Evolutionary conservation across 1,140 invertebrate species (phyloP).

Genomic region (Aphelinus certus): DNA sequence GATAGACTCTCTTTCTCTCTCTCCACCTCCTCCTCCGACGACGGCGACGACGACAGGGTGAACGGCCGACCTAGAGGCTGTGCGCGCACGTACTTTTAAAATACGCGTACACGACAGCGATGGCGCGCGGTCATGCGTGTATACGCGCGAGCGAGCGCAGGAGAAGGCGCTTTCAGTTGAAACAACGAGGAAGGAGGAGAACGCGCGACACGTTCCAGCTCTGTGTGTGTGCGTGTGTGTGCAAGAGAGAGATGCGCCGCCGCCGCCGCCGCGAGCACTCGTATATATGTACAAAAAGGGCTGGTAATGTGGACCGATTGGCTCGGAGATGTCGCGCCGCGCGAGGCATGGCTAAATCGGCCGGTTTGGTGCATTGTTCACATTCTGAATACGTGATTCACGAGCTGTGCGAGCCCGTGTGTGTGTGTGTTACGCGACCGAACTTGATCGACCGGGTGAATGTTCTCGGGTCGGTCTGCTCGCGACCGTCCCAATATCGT

Average conservation of each 20-base stretch:
- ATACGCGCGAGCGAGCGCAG: background rate
- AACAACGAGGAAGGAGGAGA: background rate
- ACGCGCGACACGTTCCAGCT: too few species aligned
- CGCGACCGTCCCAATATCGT: too few species aligned
- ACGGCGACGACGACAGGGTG: conserved; percentile 55
- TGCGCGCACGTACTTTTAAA: conserved; percentile 18
- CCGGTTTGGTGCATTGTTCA: too few species aligned
- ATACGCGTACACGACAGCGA: background rate
- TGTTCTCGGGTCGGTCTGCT: too few species aligned
- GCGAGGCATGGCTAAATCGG: too few species aligned
- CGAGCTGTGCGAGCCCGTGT: too few species aligned
- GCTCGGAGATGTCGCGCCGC: too few species aligned
- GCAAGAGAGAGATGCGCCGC: background rate
- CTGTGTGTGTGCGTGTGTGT: background rate
- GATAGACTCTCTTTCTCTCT: conserved; percentile 32
- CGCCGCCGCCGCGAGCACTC: background rate
- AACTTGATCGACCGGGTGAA: too few species aligned
- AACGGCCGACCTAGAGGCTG: conserved; percentile 67
- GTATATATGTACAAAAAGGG: too few species aligned
- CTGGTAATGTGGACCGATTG: too few species aligned
- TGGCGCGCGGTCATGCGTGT: background rate
- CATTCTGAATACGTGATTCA: too few species aligned
- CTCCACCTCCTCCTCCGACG: conserved; percentile 17
- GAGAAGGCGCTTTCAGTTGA: background rate
- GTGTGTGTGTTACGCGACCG: too few species aligned